Evolutionary conservation across 2,888 invertebrate genomes (phyloP), one percentile per base, ranked within the genome.

Genomic region (Fabriciana adippe): DNA sequence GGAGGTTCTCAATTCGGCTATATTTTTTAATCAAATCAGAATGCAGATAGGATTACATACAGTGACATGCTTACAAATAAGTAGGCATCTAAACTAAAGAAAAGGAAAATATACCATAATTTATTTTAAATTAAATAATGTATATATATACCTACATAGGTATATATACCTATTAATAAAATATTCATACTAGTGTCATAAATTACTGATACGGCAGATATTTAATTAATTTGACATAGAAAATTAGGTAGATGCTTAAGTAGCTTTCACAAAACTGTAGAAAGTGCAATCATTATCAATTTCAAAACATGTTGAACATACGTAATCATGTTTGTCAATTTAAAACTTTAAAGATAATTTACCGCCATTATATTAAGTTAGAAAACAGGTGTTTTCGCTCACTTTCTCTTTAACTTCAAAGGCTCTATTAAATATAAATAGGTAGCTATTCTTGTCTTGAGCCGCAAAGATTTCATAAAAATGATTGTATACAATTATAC

Each of bases 261-360:
- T 55, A 41, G 18, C 55, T 64, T 64, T 55, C 55, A 55, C 55
- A 64, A 55, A 56, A 21, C 55, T 55, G 8, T 64, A 64, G 64
- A 64, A 64, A 64, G 55, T 64, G 35, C 15, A 8, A n/a, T 26
- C 18, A 13, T 55, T 31, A 48, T 56, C 31, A n/a, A 54, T 59
- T 56, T 26, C 47, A 16, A 57, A 67, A 63, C 63, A 56, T 47
- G 67, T 67, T 63, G 18, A 47, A 63, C 48, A 47, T 35, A 51
- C n/a, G 18, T 53, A 53, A 53, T 53, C 18, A 53, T 53, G 18
- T 18, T 53, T 18, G 26, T 59, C 48, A 48, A 48, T 11, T 26
- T 59, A 26, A 57, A 48, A 48, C 35, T 48, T 59, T 59, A 2
- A 48, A 48, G 47, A 26, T 26, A 59, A 59, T 59, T 59, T 16